Evolutionary conservation across 2,797 vertebrate species (phyloP), one percentile per base, ranked within the genome.

Genomic region (Trematomus bernacchii): DNA sequence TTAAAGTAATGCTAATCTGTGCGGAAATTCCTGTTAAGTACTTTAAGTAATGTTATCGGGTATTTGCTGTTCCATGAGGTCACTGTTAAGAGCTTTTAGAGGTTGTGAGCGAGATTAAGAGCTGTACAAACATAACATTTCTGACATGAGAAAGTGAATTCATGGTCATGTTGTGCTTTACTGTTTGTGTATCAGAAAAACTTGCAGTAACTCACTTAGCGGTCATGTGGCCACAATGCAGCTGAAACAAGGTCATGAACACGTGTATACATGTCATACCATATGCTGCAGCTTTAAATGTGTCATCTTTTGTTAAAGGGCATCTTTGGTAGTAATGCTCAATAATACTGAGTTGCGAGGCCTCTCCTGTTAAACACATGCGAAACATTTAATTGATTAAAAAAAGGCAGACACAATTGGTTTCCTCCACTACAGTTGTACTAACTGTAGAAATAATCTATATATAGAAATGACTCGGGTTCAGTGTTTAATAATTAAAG

Each of bases 401-500:
- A 37, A 54, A 3, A 57, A 15, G 10, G 6, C 14, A 10, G 18
- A 48, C 50, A 21, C 12, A 48, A 13, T 50, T 15, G 4, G 57
- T 79, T 65, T 57, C 27, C 10, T 66, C 42, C 8, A 40, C 10
- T 19, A 27, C n/a, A 14, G 4, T 42, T 58, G 4, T 47, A 19
- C 30, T 55, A 14, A 37, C 33, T 37, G 33, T 58, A 16, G 0
- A 67, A 66, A 44, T 52, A 14, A 6, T 51, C 57, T 73, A 53
- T 40, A 40, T 65, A 72, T 66, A 68, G 67, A 74, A 59, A 62
- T 44, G 1, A 65, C 50, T 52, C 44, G 3, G 37, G n/a, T 58
- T 46, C 1, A 50, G 10, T 21, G 2, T 48, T 77, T 30, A 78
- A 83, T 72, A 69, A 66, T 86, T 66, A 53, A 83, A 72, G 3